Percentiles rank a stretch among this genome's conserved stretches.
phyloP scores from a whole-genome alignment of 2,797 vertebrate genomes.

The Apogon hyalosoma region DNA sequence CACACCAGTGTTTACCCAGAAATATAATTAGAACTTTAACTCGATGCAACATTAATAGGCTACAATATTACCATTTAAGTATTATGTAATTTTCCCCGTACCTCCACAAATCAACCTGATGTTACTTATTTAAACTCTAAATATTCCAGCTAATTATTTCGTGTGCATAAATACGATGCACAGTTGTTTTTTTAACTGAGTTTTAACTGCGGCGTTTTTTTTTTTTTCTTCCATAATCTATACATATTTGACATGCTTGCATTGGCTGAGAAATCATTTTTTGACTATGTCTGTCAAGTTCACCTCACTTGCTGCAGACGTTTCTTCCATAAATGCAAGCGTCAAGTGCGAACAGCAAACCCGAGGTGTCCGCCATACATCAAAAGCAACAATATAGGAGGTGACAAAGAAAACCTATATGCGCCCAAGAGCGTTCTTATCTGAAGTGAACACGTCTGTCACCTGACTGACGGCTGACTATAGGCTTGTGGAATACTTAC shows the following conservation, averaged over 20 bases:
- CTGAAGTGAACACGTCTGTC: slow-evolving; percentile 16
- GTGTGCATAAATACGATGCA: too few relatives aligned
- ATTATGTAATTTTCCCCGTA: too few relatives aligned
- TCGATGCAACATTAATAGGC: too few relatives aligned
- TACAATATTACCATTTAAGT: too few relatives aligned
- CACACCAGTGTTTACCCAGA: too few relatives aligned
- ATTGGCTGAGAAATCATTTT: neutral
- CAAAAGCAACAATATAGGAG: neutral
- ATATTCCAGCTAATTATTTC: too few relatives aligned
- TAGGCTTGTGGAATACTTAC: slow-evolving; percentile 11
- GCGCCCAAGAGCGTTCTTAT: slow-evolving; percentile 3
- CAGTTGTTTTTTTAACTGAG: neutral
- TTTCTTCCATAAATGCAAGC: neutral
- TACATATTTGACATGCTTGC: neutral
- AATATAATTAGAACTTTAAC: too few relatives aligned
- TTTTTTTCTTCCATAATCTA: neutral
- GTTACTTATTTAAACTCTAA: too few relatives aligned
- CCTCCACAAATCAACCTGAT: too few relatives aligned
- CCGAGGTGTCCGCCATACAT: neutral
- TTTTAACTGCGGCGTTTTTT: neutral
- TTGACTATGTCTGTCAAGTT: neutral
- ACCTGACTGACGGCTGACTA: slow-evolving; percentile 20
- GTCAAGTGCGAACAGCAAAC: neutral
- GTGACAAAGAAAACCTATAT: slow-evolving; percentile 9
- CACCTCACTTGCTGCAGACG: neutral